phyloP scores from a whole-genome alignment of 2,113 vertebrate genomes.

The Cardinalis cardinalis region DNA sequence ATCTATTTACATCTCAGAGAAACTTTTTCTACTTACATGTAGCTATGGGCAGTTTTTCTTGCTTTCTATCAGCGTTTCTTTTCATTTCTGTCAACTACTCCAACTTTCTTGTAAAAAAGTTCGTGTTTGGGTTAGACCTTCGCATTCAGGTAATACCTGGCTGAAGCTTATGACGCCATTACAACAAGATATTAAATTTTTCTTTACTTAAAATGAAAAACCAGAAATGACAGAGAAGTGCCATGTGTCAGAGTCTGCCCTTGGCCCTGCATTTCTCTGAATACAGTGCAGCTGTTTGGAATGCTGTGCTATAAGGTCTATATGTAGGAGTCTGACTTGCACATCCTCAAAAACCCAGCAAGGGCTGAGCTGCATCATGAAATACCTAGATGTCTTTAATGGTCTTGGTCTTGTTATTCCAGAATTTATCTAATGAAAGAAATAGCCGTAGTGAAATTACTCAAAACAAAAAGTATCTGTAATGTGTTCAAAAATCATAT shows the following conservation, averaged over 20 bases:
- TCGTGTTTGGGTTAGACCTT: neutral
- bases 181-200: neutral
- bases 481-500: neutral
- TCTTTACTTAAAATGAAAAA: neutral
- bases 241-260: neutral
- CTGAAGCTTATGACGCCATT: neutral
- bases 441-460: neutral
- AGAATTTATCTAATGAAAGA: neutral
- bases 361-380: neutral
- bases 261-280: neutral
- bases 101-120: neutral
- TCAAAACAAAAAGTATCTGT: neutral
- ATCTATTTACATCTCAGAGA: neutral
- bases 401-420: neutral
- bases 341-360: neutral
- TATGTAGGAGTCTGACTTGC: neutral
- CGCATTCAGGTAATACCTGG: neutral
- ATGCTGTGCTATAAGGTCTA: neutral
- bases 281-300: neutral
- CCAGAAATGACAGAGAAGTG: neutral
- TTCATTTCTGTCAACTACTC: neutral
- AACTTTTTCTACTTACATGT: neutral
- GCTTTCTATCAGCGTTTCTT: neutral
- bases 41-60: neutral
- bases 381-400: neutral